Evolutionary conservation across 2,797 vertebrate genomes (phyloP), one percentile per base, ranked within the genome.

Genomic region (Bryconaethiops microstoma): DNA sequence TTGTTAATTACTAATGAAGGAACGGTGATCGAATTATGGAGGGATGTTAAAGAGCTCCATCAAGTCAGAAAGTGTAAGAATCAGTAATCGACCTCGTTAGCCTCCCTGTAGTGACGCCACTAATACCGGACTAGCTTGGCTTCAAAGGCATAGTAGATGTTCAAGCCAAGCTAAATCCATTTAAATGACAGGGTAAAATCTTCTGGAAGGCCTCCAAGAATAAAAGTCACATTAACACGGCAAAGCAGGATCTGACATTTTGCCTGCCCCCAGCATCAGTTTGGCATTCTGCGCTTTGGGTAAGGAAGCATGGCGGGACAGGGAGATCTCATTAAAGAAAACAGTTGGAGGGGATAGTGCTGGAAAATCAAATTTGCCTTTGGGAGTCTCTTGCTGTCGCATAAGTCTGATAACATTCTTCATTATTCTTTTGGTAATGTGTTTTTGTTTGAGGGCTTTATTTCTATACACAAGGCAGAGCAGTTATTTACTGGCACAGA

Each of bases 281-380:
- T 83, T 92, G 91, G 90, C 89, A 90, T 94, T 90, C 89, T 82
- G 82, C 83, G 42, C 73, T 42, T 77, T 25, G 72, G 87, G 78
- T 23, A 84, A 74, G 10, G 74, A 82, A 52, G 25, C 62, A 25
- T 62, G 29, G 63, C 45, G 63, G 55, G 63, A 29, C 68, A 48
- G 70, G 55, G 74, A 62, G 67, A 74, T 82, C 76, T 78, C 76
- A 74, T 82, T 82, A 74, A 63, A 78, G 77, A 79, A 64, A 90
- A 86, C 87, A 86, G 89, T 88, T 89, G 89, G 88, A 91, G 85
- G 84, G 86, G 77, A 67, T 60, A 63, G 50, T 73, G 59, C 4
- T 57, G 64, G 74, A 77, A 82, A 77, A 77, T 73, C 60, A 17
- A 72, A 73, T 65, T 67, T 77, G 69, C 40, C 60, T 16, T 25